phyloP scores from a whole-genome alignment of 2,797 vertebrate genomes.

The Loris lydekkerianus region DNA sequence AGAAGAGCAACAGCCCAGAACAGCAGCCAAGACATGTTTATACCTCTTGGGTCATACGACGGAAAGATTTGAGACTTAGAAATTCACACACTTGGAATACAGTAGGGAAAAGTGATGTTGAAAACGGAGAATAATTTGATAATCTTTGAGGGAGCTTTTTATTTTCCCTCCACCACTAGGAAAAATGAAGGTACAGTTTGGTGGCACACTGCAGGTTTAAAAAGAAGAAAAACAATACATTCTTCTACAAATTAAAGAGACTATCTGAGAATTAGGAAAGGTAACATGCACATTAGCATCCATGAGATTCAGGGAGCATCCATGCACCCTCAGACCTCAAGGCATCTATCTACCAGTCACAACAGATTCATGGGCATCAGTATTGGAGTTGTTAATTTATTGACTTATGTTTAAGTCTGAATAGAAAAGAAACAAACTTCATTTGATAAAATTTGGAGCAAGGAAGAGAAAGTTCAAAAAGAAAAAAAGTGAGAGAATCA shows the following conservation, averaged over 20 bases:
- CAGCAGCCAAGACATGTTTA: background rate
- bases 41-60: background rate
- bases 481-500: background rate
- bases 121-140: background rate
- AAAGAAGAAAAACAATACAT: background rate
- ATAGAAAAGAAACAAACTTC: background rate
- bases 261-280: background rate
- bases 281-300: background rate
- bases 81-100: background rate
- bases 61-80: background rate
- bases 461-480: background rate
- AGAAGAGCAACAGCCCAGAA: background rate
- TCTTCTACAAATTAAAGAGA: background rate
- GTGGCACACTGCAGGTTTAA: background rate
- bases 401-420: background rate
- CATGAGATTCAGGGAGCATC: background rate
- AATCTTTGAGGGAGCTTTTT: background rate
- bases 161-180: background rate
- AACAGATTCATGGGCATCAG: background rate
- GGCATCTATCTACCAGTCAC: background rate
- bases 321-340: background rate
- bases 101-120: background rate
- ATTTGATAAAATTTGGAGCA: background rate
- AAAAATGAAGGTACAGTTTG: background rate
- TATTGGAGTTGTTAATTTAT: background rate